A percentile compares a stretch with the other conserved stretches of the same genome.
Evolutionary conservation across 2,888 invertebrate genomes (phyloP).

Genomic region (Xylocampa areola): DNA sequence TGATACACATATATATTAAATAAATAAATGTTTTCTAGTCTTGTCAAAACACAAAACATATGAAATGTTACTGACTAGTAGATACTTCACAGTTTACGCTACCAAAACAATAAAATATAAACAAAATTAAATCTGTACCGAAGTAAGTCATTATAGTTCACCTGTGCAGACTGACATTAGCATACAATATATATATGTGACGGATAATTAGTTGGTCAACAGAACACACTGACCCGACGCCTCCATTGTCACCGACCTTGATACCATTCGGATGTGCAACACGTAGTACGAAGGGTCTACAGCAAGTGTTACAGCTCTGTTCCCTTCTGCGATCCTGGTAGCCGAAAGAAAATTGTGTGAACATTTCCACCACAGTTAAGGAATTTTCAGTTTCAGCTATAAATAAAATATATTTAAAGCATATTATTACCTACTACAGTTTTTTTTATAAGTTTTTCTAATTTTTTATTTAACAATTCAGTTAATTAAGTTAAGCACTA

Average conservation of each 20-base stretch:
- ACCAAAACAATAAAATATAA: neutral
- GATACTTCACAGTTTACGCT: too few relatives aligned
- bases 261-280: constrained; percentile 49
- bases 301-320: constrained; percentile 12
- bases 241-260: constrained; percentile 73
- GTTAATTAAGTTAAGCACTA: too few relatives aligned
- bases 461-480: too few relatives aligned
- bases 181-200: constrained; percentile 69
- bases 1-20: too few relatives aligned
- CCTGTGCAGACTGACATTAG: constrained; percentile 60
- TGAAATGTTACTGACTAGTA: too few relatives aligned
- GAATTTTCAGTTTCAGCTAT: too few relatives aligned
- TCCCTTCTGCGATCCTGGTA: constrained; percentile 34
- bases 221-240: constrained; percentile 70
- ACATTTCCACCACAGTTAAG: too few relatives aligned
- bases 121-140: constrained; percentile 34
- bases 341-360: neutral
- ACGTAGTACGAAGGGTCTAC: constrained; percentile 40
- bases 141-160: constrained; percentile 52
- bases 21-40: too few relatives aligned
- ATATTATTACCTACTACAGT: too few relatives aligned
- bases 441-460: too few relatives aligned
- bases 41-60: too few relatives aligned
- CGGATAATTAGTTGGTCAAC: constrained; percentile 73
- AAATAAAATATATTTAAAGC: too few relatives aligned